These are phyloP conservation scores for Chondrosia reniformis DNA, from an alignment of 37 sponge, comb jelly and placozoan species.

Conservation along the genomic window DNA sequence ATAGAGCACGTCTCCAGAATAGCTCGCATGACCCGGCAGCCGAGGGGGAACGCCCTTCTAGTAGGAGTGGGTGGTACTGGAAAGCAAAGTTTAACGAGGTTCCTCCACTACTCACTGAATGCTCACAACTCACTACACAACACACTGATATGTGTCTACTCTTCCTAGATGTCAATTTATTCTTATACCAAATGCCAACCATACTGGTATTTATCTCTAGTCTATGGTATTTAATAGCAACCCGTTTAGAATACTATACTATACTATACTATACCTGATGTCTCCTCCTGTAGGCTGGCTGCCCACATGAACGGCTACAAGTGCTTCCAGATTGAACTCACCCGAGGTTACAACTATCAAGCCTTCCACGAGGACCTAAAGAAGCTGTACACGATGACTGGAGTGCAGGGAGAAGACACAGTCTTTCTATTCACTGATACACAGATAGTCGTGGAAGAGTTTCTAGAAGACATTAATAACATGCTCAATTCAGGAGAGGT, in stretches of 20 bases:
- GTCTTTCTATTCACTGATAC: constrained; percentile 99
- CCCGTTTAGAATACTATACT: too few relatives aligned
- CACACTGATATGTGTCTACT: too few relatives aligned
- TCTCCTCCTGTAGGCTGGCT: constrained; percentile 57
- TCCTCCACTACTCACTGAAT: neutral
- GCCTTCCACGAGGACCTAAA: constrained; percentile 95
- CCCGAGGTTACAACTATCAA: constrained; percentile 91
- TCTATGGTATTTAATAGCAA: too few relatives aligned
- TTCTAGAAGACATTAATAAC: constrained; percentile 98
- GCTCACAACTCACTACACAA: too few relatives aligned
- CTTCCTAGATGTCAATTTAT: too few relatives aligned
- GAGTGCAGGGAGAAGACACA: constrained; percentile 80
- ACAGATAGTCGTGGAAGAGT: constrained; percentile 97
- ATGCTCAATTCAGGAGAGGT: constrained; percentile 98
- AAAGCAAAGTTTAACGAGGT: constrained; percentile 91
- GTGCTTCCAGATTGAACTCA: constrained; percentile 98
- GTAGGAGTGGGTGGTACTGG: constrained; percentile 99
- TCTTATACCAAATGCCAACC: too few relatives aligned
- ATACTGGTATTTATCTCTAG: too few relatives aligned
- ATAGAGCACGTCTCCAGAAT: constrained; percentile 96
- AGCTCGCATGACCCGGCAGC: constrained; percentile 96
- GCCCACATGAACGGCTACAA: constrained; percentile 93
- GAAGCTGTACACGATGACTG: constrained; percentile 81
- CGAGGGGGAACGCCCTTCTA: constrained; percentile 95
- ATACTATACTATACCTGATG: too few relatives aligned